Conservation (phyloP, 2,113 vertebrate genomes). For the Garra rufa region DNA sequence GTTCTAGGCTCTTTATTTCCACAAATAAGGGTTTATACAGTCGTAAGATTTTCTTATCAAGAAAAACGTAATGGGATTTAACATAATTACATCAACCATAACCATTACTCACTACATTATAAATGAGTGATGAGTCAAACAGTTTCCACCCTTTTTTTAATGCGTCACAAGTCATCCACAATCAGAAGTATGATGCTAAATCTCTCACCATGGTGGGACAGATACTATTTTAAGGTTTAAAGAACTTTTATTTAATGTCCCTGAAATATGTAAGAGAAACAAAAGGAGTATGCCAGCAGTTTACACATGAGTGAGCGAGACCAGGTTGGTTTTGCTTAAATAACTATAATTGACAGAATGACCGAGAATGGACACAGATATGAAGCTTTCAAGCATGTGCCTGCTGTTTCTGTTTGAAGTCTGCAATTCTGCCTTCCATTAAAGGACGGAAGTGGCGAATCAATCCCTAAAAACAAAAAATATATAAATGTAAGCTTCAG, state of each 20-base stretch:
- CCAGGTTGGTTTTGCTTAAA: constrained; percentile 53
- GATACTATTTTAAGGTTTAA: constrained; percentile 54
- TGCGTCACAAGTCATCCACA: background rate
- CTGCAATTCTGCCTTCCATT: constrained; percentile 76
- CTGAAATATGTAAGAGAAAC: constrained; percentile 1
- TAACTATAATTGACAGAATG: constrained; percentile 44
- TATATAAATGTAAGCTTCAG: background rate
- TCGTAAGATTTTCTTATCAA: background rate
- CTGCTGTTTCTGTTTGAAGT: constrained; percentile 71
- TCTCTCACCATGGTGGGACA: background rate
- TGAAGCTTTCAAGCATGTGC: constrained; percentile 65
- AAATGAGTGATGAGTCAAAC: background rate
- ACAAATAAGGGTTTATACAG: constrained; percentile 19
- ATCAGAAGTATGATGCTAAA: background rate
- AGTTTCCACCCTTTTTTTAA: background rate
- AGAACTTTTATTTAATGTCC: constrained; percentile 49
- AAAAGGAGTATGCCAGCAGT: constrained; percentile 59
- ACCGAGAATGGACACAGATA: constrained; percentile 10
- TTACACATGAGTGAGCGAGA: constrained; percentile 49
- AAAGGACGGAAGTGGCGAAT: constrained; percentile 81
- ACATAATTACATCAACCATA: background rate
- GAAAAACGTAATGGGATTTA: background rate
- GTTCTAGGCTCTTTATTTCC: constrained; percentile 8
- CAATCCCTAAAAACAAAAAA: constrained; percentile 69
- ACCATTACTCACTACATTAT: background rate